Evolutionary conservation across 2,113 vertebrate genomes (phyloP).

Genomic region (Perca schrenkii): DNA sequence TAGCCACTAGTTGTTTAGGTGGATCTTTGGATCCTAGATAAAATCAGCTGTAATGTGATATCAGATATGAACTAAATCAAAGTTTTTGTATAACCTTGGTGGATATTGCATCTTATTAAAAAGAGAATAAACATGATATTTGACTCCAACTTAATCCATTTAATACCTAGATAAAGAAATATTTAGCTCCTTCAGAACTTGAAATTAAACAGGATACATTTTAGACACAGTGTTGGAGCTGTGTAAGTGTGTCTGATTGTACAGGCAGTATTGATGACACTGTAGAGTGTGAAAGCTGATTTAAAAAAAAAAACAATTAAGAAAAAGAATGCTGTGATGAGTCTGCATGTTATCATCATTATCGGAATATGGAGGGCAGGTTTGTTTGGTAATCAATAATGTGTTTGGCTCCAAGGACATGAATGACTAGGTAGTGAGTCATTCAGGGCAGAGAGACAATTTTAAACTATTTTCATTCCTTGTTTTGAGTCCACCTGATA

Average conservation of each 20-base stretch:
- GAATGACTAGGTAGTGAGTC: slow-evolving; percentile 36
- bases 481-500: slow-evolving; percentile 55
- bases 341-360: slow-evolving; percentile 16
- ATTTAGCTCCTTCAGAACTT: slow-evolving; percentile 22
- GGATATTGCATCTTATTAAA: not conserved
- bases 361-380: slow-evolving; percentile 45
- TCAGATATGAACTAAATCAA: slow-evolving; percentile 49
- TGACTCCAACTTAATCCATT: not conserved
- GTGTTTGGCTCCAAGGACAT: slow-evolving; percentile 31
- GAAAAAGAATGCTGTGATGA: slow-evolving; percentile 26
- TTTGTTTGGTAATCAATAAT: slow-evolving; percentile 33
- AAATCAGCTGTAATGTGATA: slow-evolving; percentile 33
- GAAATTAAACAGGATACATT: not conserved
- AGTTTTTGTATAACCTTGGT: slow-evolving; percentile 17
- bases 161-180: not conserved
- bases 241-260: not conserved
- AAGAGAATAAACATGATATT: not conserved
- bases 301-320: not conserved
- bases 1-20: slow-evolving; percentile 36
- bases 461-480: slow-evolving; percentile 34
- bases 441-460: slow-evolving; percentile 25
- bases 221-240: not conserved
- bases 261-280: not conserved
- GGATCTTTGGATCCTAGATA: slow-evolving; percentile 26
- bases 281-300: slow-evolving; percentile 13